These are phyloP conservation scores for Cenopis cana DNA, from an alignment of 2,888 invertebrate genomes.

Conservation along the genomic window DNA sequence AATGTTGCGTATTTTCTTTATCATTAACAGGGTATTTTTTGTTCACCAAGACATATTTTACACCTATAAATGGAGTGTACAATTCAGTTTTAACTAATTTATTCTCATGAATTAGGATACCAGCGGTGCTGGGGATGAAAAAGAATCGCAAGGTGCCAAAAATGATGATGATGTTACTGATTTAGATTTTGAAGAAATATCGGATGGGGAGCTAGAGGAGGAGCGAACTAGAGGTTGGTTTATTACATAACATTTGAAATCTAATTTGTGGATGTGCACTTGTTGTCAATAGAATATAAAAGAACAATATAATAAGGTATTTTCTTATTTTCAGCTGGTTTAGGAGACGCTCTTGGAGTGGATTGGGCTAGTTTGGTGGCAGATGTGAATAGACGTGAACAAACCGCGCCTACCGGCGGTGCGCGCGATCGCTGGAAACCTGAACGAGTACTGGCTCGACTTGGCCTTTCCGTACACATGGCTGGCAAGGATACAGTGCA, in stretches of 20 bases:
- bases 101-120: slow-evolving; percentile 63
- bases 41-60: background rate
- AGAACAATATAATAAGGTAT: slow-evolving; percentile 2
- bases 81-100: background rate
- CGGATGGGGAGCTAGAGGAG: slow-evolving; percentile 95
- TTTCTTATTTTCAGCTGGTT: slow-evolving; percentile 76
- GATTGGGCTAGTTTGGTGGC: slow-evolving; percentile 96
- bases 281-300: background rate
- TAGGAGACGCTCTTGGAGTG: slow-evolving; percentile 97
- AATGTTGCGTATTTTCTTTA: background rate
- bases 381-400: slow-evolving; percentile 87
- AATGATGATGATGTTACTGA: slow-evolving; percentile 90
- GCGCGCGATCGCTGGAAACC: slow-evolving; percentile 93
- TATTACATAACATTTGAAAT: background rate
- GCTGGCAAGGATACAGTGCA: slow-evolving; percentile 86
- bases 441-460: slow-evolving; percentile 90
- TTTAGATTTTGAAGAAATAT: slow-evolving; percentile 95
- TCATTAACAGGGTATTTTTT: background rate
- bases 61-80: no score
- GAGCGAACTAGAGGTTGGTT: slow-evolving; percentile 85
- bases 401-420: slow-evolving; percentile 80
- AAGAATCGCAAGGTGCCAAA: slow-evolving; percentile 81
- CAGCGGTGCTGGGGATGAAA: slow-evolving; percentile 74
- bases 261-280: background rate
- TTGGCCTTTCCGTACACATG: slow-evolving; percentile 92